Evolutionary conservation across 2,797 vertebrate genomes (phyloP), one percentile per base, ranked within the genome.

Genomic region (Chloroceryle amazona): DNA sequence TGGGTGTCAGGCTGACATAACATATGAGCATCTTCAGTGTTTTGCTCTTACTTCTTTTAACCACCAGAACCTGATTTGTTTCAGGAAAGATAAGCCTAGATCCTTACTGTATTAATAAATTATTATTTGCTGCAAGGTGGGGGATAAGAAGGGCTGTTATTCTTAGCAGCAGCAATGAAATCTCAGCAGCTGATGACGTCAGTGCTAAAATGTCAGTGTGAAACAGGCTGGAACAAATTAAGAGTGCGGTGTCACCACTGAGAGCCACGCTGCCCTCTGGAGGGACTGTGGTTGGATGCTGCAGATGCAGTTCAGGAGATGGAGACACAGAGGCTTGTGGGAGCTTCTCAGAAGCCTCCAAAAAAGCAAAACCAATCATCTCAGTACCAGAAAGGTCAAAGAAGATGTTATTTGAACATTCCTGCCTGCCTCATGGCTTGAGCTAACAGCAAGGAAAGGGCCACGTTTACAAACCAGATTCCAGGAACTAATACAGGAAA

Each of bases 201-300:
- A 91, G 96, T 96, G 90, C 95, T 93, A 84, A 97, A 98, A 98
- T 98, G 97, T 97, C 97, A 98, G 96, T 46, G 88, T 95, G 97
- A 97, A 98, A 87, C 96, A 78, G 96, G 86, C 97, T 97, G 97
- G 97, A 97, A 97, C 96, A 97, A 97, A 97, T 97, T 95, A 96
- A 47, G 94, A 91, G 92, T n/a, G 52, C 66, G 49, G 91, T 95
- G 91, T 84, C 93, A 91, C 97, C 97, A 97, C 81, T 93, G 57
- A 90, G 90, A 95, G 92, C 79, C 81, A 85, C n/a, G 44, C 93
- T 91, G 95, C 93, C 93, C 95, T 96, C 96, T 62, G 39, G 83
- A 95, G 93, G 88, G 89, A 68, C 66, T 75, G 63, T 83, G 93
- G 84, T 65, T 95, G 94, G 86, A 90, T 85, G 67, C 86, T 94